Conservation (phyloP, 2,888 invertebrate species). For the Papilio demoleus region DNA sequence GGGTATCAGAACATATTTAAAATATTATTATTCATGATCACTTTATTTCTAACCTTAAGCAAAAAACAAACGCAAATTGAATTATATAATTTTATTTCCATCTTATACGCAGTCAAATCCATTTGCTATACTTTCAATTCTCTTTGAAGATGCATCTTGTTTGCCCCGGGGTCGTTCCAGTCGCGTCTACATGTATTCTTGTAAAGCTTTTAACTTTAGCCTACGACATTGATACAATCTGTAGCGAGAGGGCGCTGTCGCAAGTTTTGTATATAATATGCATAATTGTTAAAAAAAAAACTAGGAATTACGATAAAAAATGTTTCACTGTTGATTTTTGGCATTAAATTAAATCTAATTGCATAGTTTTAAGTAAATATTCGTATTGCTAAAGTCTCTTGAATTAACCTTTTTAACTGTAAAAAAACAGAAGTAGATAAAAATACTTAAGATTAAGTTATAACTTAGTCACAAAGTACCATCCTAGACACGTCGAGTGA, state of each 20-base stretch:
- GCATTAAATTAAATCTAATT: too few species aligned
- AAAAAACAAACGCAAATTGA: background rate
- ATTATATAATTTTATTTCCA: slow-evolving; percentile 19
- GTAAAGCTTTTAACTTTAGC: slow-evolving; percentile 48
- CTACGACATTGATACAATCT: slow-evolving; percentile 44
- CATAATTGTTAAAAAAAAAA: too few species aligned
- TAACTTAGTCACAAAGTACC: too few species aligned
- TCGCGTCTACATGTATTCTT: slow-evolving; percentile 28
- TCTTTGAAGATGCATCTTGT: slow-evolving; percentile 31
- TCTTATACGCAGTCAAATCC: slow-evolving; percentile 4
- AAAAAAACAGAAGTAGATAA: too few species aligned
- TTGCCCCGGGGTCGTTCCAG: slow-evolving; percentile 29
- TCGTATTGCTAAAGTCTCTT: too few species aligned
- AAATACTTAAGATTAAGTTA: too few species aligned
- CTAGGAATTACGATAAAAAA: too few species aligned
- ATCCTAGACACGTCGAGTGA: slow-evolving; percentile 11
- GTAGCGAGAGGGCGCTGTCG: slow-evolving; percentile 50
- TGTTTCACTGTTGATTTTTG: too few species aligned
- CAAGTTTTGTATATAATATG: slow-evolving; percentile 28
- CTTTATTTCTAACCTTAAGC: background rate
- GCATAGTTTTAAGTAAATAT: too few species aligned
- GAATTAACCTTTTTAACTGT: too few species aligned
- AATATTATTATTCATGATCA: background rate
- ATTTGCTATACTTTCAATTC: slow-evolving; percentile 34
- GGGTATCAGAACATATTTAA: too few species aligned